A percentile compares a stretch with the other conserved stretches of the same genome.
Conservation (phyloP, 2,113 vertebrate species). For the Okapia johnstoni region DNA sequence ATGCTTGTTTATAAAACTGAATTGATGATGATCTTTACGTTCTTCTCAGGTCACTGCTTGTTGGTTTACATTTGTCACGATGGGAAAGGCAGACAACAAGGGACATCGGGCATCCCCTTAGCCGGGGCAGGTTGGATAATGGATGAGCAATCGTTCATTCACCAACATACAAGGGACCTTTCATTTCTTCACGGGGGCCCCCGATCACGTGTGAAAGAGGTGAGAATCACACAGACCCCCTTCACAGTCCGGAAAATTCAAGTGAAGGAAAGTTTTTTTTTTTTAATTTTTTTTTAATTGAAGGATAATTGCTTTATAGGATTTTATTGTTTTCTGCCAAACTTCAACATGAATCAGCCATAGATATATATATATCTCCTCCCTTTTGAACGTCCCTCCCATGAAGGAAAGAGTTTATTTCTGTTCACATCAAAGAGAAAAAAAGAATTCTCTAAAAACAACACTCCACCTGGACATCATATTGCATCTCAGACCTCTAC, state of each 20-base stretch:
- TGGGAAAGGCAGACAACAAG: neutral
- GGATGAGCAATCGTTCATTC: neutral
- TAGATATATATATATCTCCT: neutral
- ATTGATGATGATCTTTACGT: neutral
- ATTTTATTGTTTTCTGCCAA: neutral
- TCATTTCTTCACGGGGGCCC: neutral
- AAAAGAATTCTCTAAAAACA: neutral
- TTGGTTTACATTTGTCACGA: neutral
- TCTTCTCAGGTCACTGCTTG: neutral
- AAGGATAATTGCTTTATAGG: neutral
- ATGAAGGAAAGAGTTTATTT: neutral
- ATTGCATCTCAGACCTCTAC: neutral
- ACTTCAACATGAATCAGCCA: neutral
- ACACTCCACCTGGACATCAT: neutral
- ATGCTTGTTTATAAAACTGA: neutral
- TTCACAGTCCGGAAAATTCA: neutral
- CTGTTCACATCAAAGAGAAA: neutral
- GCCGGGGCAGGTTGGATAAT: neutral
- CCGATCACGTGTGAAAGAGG: neutral
- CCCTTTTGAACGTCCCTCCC: neutral
- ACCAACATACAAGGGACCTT: neutral
- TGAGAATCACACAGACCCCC: neutral
- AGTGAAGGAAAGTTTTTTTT: neutral
- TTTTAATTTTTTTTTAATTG: neutral
- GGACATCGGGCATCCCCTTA: accelerated